Evolutionary conservation across 1,140 invertebrate genomes (phyloP).

Genomic region (Bombus ignitus): DNA sequence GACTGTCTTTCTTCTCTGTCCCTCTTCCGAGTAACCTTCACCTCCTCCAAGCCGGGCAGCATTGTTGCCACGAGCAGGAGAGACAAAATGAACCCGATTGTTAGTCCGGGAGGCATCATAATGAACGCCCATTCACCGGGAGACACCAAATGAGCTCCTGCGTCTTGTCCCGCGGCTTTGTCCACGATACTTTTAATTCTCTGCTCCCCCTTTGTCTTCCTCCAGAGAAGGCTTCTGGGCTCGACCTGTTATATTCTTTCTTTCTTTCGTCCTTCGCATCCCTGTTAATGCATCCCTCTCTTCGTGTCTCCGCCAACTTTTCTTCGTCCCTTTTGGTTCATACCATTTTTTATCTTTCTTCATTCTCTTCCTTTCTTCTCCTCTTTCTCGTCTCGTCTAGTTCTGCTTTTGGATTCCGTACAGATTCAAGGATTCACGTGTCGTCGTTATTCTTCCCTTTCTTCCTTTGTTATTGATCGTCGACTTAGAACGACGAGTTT

Average conservation of each 20-base stretch:
- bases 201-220: slow-evolving; percentile 71
- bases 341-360: background rate
- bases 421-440: background rate
- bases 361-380: background rate
- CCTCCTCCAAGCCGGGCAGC: slow-evolving; percentile 51
- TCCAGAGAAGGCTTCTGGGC: slow-evolving; percentile 43
- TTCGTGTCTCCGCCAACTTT: background rate
- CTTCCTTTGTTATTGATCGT: too few relatives aligned
- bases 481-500: background rate
- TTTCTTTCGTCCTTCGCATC: slow-evolving; percentile 30
- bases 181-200: slow-evolving; percentile 81
- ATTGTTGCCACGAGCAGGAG: slow-evolving; percentile 79
- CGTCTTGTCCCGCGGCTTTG: slow-evolving; percentile 78
- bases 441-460: background rate
- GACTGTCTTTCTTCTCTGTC: background rate
- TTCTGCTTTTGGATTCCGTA: background rate
- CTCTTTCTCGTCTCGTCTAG: background rate
- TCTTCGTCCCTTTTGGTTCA: background rate
- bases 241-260: slow-evolving; percentile 53
- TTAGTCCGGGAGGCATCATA: slow-evolving; percentile 78
- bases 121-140: slow-evolving; percentile 77
- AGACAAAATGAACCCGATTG: slow-evolving; percentile 79
- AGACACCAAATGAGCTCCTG: slow-evolving; percentile 81
- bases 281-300: slow-evolving; percentile 29
- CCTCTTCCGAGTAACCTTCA: slow-evolving; percentile 37